These are phyloP conservation scores for Montipora cactus DNA, from an alignment of 64 coral and sea anemone genomes.

Conservation along the genomic window DNA sequence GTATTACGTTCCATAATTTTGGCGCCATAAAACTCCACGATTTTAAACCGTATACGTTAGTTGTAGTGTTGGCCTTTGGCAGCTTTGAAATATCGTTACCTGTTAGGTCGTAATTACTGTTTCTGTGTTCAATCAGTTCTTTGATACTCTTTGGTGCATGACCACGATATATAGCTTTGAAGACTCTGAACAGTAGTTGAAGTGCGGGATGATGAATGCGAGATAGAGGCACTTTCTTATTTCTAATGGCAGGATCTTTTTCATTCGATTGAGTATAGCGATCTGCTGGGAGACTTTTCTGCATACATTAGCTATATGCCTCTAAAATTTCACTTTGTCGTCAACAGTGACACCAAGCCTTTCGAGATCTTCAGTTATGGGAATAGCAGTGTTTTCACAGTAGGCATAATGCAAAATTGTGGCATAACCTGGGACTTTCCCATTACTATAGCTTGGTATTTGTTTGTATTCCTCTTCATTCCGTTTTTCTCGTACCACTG, in stretches of 20 bases:
- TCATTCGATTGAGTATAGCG: neutral
- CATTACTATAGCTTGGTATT: conserved; percentile 66
- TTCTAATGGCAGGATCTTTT: neutral
- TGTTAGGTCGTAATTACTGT: neutral
- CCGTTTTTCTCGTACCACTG: conserved; percentile 45
- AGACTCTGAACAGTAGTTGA: conserved; percentile 35
- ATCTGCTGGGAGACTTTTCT: conserved; percentile 24
- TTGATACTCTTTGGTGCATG: neutral
- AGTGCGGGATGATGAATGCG: conserved; percentile 27
- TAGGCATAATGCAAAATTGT: neutral
- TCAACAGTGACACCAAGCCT: neutral
- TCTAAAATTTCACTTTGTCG: neutral
- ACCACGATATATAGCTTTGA: neutral
- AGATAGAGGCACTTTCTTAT: conserved; percentile 12
- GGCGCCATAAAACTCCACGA: too few relatives aligned
- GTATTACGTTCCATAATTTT: too few relatives aligned
- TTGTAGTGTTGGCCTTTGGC: too few relatives aligned
- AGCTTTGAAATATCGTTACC: neutral
- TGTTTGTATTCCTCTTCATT: conserved; percentile 37
- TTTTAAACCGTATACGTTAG: too few relatives aligned
- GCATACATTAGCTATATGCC: neutral
- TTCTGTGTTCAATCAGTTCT: neutral
- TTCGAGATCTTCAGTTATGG: conserved; percentile 1
- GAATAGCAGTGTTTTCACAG: conserved; percentile 44
- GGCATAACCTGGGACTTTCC: conserved; percentile 25